Percentiles rank a stretch among this genome's conserved stretches.
phyloP scores from a whole-genome alignment of 2,797 vertebrate genomes.

The Brachymystax lenok region DNA sequence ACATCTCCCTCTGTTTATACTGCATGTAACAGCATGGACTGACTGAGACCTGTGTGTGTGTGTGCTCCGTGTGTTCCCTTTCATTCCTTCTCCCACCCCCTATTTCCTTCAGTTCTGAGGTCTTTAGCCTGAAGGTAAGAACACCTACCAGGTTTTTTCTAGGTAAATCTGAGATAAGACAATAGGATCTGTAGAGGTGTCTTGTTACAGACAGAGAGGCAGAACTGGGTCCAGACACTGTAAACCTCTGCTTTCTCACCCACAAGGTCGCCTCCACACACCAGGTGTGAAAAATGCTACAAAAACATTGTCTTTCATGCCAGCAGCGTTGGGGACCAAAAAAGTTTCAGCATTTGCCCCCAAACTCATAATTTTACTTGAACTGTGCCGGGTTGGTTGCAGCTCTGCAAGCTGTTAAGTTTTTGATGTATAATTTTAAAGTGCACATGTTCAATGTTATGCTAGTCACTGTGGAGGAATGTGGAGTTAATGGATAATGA shows the following conservation, averaged over 20 bases:
- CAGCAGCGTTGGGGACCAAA: conserved; percentile 39
- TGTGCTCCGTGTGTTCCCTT: conserved; percentile 44
- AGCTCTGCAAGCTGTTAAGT: conserved; percentile 71
- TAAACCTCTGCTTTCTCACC: conserved; percentile 57
- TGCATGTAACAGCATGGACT: conserved; percentile 61
- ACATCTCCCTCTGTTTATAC: conserved; percentile 67
- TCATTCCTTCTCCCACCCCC: conserved; percentile 63
- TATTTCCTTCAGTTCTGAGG: conserved; percentile 69
- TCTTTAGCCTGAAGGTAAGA: conserved; percentile 65
- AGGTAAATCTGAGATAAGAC: conserved; percentile 69
- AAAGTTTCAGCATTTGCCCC: background rate
- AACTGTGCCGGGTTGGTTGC: conserved; percentile 57
- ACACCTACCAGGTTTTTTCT: conserved; percentile 67
- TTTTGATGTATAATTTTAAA: conserved; percentile 72
- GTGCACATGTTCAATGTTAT: conserved; percentile 75
- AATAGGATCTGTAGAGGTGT: conserved; percentile 68
- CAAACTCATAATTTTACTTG: conserved; percentile 68
- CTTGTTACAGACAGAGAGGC: conserved; percentile 48
- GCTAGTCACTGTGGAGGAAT: conserved; percentile 68
- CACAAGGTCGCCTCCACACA: conserved; percentile 50
- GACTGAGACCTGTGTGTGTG: conserved; percentile 61
- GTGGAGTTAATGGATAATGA: conserved; percentile 71
- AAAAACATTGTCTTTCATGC: conserved; percentile 40
- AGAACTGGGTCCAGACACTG: conserved; percentile 22
- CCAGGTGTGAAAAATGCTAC: conserved; percentile 65